Percentiles rank a stretch among this genome's conserved stretches.
phyloP scores from a whole-genome alignment of 92 coral and sea anemone genomes.

The Paramuricea clavata region DNA sequence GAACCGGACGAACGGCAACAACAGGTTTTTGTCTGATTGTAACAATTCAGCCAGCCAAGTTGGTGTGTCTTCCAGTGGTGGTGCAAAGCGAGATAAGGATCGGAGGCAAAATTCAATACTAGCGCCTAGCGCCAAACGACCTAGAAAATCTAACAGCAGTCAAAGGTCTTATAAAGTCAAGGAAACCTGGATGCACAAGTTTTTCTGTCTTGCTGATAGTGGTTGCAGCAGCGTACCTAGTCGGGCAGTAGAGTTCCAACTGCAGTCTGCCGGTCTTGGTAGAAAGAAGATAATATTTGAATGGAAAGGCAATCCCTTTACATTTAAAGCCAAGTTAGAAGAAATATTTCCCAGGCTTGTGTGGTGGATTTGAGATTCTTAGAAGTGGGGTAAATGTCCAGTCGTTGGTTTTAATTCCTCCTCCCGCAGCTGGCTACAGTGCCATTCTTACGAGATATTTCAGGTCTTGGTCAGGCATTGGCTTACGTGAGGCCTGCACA shows the following conservation, averaged over 20 bases:
- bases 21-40: background rate
- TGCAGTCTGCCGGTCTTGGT: conserved; percentile 33
- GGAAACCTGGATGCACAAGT: no score
- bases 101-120: conserved; percentile 17
- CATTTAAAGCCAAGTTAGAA: conserved; percentile 8
- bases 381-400: conserved; percentile 33
- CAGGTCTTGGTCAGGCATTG: conserved; percentile 61
- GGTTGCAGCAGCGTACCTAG: conserved; percentile 44
- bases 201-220: conserved; percentile 50
- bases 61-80: background rate
- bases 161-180: no score
- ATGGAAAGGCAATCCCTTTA: conserved; percentile 25
- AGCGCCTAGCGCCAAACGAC: no score
- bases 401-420: conserved; percentile 55
- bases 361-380: conserved; percentile 42
- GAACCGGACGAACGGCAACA: background rate
- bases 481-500: conserved; percentile 52
- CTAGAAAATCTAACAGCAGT: no score
- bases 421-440: conserved; percentile 55
- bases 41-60: background rate
- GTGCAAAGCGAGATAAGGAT: background rate
- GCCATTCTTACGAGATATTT: conserved; percentile 40
- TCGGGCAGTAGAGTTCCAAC: conserved; percentile 22
- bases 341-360: conserved; percentile 35
- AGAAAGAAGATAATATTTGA: conserved; percentile 38